Conservation (phyloP, 1,140 invertebrate species). For the Pteromalus puparum region DNA sequence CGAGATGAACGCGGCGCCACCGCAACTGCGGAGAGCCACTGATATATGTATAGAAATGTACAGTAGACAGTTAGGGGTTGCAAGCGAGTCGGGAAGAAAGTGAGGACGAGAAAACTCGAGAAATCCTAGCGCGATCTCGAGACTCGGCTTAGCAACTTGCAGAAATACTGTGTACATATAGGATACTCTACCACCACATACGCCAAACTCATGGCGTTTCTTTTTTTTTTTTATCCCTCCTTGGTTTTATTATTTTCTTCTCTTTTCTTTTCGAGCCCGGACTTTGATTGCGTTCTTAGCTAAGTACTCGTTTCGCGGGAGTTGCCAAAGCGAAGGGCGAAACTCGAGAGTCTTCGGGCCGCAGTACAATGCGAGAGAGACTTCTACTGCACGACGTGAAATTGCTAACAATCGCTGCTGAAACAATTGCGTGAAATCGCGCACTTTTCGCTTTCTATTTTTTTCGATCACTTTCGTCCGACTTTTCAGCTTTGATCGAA, state of each 20-base stretch:
- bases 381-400: background rate
- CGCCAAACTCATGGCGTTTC: background rate
- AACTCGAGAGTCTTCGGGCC: background rate
- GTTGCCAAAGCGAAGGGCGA: constrained; percentile 10
- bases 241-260: background rate
- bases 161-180: constrained; percentile 37
- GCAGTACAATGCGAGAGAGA: background rate
- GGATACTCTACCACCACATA: background rate
- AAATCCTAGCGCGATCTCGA: constrained; percentile 44
- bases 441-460: no score
- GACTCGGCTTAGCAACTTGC: constrained; percentile 46
- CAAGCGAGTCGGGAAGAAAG: constrained; percentile 2
- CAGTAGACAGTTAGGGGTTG: background rate
- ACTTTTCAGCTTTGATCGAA: no score
- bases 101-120: constrained; percentile 36
- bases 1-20: constrained; percentile 11
- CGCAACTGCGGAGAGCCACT: background rate
- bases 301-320: background rate
- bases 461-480: no score
- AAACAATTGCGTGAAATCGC: background rate
- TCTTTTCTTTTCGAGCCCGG: background rate
- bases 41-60: constrained; percentile 8
- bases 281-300: constrained; percentile 44
- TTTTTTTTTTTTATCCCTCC: constrained; percentile 28
- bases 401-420: background rate